phyloP scores from a whole-genome alignment of 2,113 vertebrate species.

The Albula goreensis region DNA sequence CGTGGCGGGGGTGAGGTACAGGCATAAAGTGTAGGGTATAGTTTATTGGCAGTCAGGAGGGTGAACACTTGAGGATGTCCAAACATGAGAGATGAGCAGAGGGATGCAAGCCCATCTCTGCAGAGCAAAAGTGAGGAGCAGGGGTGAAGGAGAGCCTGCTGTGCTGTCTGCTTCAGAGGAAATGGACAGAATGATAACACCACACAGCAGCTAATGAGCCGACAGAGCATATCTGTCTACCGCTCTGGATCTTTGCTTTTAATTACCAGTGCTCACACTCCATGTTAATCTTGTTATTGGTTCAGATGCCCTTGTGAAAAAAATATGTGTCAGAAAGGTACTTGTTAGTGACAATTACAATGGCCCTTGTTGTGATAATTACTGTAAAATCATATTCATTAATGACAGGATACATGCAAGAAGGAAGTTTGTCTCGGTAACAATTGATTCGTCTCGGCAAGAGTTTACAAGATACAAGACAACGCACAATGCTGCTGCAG shows the following conservation, averaged over 20 bases:
- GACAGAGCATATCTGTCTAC: background rate
- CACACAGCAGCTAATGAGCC: background rate
- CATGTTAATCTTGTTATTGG: slow-evolving; percentile 1
- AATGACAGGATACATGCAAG: background rate
- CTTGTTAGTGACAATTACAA: background rate
- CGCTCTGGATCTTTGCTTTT: background rate
- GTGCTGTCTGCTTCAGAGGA: background rate
- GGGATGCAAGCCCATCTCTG: background rate
- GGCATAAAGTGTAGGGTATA: background rate
- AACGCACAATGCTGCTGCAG: background rate
- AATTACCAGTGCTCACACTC: background rate
- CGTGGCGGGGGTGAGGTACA: too few species aligned
- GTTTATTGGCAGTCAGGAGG: background rate
- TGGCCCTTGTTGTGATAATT: background rate
- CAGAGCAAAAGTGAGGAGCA: background rate
- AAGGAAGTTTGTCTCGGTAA: background rate
- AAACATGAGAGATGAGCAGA: background rate
- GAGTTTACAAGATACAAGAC: background rate
- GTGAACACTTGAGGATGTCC: slow-evolving; percentile 8
- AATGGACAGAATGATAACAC: background rate
- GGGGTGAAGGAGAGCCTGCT: background rate
- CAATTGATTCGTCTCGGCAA: background rate
- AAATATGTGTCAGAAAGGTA: background rate
- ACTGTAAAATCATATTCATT: background rate
- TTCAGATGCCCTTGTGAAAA: background rate